These are phyloP conservation scores for Drosophila koepferae DNA, from an alignment of 2,888 invertebrate species.

Conservation along the genomic window DNA sequence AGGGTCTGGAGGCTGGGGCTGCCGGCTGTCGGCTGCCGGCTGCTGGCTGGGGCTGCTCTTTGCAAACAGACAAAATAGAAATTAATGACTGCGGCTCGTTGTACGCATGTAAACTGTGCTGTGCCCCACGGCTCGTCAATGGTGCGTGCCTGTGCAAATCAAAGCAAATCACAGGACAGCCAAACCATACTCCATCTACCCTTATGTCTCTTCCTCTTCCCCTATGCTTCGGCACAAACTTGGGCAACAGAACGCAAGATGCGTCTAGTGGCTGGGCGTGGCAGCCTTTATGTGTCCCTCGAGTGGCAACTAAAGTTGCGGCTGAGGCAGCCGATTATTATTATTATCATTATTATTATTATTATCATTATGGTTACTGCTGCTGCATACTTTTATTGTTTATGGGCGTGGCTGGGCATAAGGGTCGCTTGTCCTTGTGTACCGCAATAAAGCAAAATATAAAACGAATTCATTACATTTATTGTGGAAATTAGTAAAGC, in stretches of 20 bases:
- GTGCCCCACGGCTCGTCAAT: constrained; percentile 59
- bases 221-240: not conserved
- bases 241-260: constrained; percentile 9
- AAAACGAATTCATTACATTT: constrained; percentile 46
- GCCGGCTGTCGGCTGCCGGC: not conserved
- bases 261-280: not conserved
- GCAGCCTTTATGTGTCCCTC: constrained; percentile 47
- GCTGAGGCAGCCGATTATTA: constrained; percentile 52
- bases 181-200: not conserved
- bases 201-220: not conserved
- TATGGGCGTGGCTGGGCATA: constrained; percentile 4
- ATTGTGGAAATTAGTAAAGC: constrained; percentile 62
- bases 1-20: not conserved
- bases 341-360: constrained; percentile 43
- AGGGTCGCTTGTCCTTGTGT: not conserved
- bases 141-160: constrained; percentile 70
- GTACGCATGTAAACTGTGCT: constrained; percentile 15
- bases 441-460: constrained; percentile 46
- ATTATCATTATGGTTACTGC: constrained; percentile 42
- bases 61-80: constrained; percentile 57
- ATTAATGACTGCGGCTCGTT: constrained; percentile 62
- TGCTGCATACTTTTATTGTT: constrained; percentile 38
- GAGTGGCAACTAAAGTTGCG: constrained; percentile 38
- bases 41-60: constrained; percentile 11
- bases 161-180: constrained; percentile 51